Evolutionary conservation across 2,797 vertebrate genomes (phyloP), one percentile per base, ranked within the genome.

Genomic region (Pristis pectinata): DNA sequence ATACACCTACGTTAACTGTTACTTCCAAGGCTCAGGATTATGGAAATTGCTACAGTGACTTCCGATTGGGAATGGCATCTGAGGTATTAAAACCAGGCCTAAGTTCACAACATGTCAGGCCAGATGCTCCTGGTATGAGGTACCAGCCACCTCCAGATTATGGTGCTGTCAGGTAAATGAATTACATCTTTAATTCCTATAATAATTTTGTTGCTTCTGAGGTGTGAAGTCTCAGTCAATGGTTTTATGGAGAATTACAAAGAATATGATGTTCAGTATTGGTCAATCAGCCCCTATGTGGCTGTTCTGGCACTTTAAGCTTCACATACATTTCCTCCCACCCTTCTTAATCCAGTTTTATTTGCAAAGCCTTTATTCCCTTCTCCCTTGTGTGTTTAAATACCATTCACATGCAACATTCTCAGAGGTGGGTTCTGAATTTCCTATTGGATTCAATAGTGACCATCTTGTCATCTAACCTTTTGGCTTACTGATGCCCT

Each of bases 61-160:
- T 98, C 95, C 98, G 98, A 94, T 95, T 97, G 95, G 97, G 97
- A 49, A 41, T 74, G 92, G 22, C 30, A 15, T 15, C 92, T 1
- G 70, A 93, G 37, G 24, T 49, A 5, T 44, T 93, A 7, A 93
- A 93, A 34, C 92, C 92, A 17, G 11, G 9, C 41, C 15, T 24
- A 49, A 93, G 41, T 37, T 67, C 19, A 96, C 98, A 98, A 94
- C 98, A 97, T 95, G 97, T 97, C 7, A 98, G 98, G 95, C 95
- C 97, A 87, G 99, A 99, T 95, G 96, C 98, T 95, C 98, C 98
- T 24, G 97, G 98, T 87, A 98, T 99, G 95, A 98, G 99, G 59
- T 99, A 99, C 97, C 99, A 99, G 96, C 99, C 98, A 79, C 99
- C 99, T 67, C 99, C 99, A 5, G 99, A 99, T 95, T 99, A 99